A percentile compares a stretch with the other conserved stretches of the same genome.
Conservation (phyloP, 2,113 vertebrate genomes). For the Castor canadensis region DNA sequence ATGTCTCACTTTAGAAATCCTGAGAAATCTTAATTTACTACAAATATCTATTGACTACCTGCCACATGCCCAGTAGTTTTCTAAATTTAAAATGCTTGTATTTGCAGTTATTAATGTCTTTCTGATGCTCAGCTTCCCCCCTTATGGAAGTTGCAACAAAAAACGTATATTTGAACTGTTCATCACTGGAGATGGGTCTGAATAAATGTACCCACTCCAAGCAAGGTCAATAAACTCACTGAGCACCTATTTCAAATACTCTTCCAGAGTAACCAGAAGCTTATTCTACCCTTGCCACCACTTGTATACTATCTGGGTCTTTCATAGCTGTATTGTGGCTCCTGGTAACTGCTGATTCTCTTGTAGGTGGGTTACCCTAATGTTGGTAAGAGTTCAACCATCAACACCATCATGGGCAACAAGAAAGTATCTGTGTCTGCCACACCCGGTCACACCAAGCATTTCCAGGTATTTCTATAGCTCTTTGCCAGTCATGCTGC, state of each 20-base stretch:
- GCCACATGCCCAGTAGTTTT: neutral
- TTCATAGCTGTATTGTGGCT: too few relatives aligned
- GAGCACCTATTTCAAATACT: neutral
- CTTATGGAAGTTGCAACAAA: neutral
- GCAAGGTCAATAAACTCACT: too few relatives aligned
- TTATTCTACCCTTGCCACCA: neutral
- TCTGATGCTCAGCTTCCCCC: neutral
- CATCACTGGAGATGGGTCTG: neutral
- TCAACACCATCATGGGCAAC: slow-evolving; percentile 96
- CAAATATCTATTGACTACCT: neutral
- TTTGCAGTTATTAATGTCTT: neutral
- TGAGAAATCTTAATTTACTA: neutral
- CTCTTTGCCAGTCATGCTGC: neutral
- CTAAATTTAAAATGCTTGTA: neutral
- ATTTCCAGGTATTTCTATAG: slow-evolving; percentile 92
- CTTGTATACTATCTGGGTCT: neutral
- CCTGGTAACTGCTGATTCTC: neutral
- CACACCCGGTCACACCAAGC: slow-evolving; percentile 97
- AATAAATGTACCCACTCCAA: neutral
- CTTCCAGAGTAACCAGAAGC: neutral
- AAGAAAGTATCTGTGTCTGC: slow-evolving; percentile 98
- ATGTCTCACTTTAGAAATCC: neutral
- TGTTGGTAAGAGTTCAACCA: slow-evolving; percentile 98
- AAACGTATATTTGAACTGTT: too few relatives aligned
- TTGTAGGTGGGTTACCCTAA: slow-evolving; percentile 96